Evolutionary conservation across 2,113 vertebrate species (phyloP).

Genomic region (Gopherus flavomarginatus): DNA sequence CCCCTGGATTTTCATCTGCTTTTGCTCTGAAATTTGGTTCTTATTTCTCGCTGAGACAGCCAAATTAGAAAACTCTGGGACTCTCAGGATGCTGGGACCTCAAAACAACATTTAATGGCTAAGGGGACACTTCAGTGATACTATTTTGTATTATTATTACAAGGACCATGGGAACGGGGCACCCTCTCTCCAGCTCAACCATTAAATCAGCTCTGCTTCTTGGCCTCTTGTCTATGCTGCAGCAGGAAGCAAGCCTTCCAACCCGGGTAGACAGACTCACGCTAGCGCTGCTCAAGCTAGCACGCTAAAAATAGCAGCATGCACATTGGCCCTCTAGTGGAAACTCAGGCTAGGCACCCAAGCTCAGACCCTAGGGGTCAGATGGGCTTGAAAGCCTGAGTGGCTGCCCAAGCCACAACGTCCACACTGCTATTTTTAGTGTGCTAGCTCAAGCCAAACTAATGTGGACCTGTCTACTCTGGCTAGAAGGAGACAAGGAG

Average conservation of each 20-base stretch:
- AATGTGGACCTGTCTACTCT: not conserved
- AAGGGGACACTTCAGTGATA: not conserved
- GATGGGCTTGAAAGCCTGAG: not conserved
- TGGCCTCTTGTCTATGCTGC: not conserved
- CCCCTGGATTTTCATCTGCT: conserved; percentile 55
- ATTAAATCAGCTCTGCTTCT: not conserved
- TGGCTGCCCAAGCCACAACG: not conserved
- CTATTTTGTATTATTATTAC: not conserved
- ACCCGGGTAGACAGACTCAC: not conserved
- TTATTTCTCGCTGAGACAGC: conserved; percentile 13
- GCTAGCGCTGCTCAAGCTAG: not conserved
- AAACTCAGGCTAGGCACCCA: not conserved
- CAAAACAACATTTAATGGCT: not conserved
- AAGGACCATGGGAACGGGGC: not conserved
- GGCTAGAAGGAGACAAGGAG: not conserved
- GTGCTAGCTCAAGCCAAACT: not conserved
- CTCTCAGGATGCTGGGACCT: not conserved
- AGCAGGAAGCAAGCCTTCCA: not conserved
- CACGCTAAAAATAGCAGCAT: not conserved
- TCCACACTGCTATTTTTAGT: not conserved
- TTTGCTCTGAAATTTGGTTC: conserved; percentile 44
- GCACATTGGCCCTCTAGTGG: not conserved
- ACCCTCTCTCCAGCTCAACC: not conserved
- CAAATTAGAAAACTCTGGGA: conserved; percentile 30
- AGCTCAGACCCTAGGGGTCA: not conserved